Evolutionary conservation across 1,140 invertebrate genomes (phyloP), one percentile per base, ranked within the genome.

Genomic region (Dreissena polymorpha): DNA sequence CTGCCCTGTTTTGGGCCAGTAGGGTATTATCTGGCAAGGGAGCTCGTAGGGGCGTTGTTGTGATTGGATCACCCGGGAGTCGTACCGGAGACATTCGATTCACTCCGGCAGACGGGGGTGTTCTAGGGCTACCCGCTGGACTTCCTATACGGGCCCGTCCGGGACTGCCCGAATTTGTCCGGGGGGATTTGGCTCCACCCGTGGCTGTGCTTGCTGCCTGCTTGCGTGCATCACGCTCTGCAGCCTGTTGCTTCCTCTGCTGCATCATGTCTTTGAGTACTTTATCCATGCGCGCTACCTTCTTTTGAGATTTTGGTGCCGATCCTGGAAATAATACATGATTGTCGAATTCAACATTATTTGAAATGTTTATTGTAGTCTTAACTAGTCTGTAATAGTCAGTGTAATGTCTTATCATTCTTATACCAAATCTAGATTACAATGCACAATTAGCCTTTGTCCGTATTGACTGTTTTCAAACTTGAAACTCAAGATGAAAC

Each of bases 251-350:
- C 60, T 82, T 82, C 10, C 79, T 65, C 49, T 82, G 79, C 49
- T 72, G 51, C 79, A 82, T 82, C 69, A 82, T 73, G 64, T 82
- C 79, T 49, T 82, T 82, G 3, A 82, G 69, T 23, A 82, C 69
- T 21, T 82, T 82, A 49, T 73, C 70, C 79, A 82, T 82, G 50
- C 71, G 60, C 8, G 79, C 79, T 16, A 71, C 79, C 50, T 74
- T 82, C 63, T 82, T 82, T 63, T 82, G 68, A n/a, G 79, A 82
- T 53, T 74, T 82, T 51, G 79, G 79, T 13, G 69, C 79, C 12
- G 79, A 82, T n/a, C 79, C 79, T 82, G 21, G 3, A 64, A 60
- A 55, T 3, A 64, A n/a, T n/a, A n/a, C n/a, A n/a, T n/a, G 25
- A 8, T 1, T 50, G 16, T 21, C 5, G 25, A 5, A 5, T 68